These are phyloP conservation scores for Tipula unca DNA, from an alignment of 2,888 invertebrate species.

Conservation along the genomic window DNA sequence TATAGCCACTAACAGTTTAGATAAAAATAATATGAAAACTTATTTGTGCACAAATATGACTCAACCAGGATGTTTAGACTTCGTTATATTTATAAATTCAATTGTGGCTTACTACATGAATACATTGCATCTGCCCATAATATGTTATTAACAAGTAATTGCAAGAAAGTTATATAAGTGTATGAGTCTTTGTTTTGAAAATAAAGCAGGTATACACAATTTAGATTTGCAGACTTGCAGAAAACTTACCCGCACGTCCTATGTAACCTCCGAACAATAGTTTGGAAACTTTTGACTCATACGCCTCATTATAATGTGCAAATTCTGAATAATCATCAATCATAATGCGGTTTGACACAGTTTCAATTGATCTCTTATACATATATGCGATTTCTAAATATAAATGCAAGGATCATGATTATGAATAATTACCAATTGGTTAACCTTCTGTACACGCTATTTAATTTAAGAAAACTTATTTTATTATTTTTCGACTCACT, in stretches of 20 bases:
- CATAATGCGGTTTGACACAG: neutral
- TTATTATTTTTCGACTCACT: neutral
- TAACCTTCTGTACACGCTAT: neutral
- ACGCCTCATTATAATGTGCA: neutral
- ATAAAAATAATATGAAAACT: neutral
- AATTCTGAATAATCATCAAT: neutral
- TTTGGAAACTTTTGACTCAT: neutral
- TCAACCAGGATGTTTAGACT: neutral
- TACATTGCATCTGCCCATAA: neutral
- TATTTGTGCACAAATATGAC: neutral
- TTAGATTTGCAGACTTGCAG: no score
- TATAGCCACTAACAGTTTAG: no score
- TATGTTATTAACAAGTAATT: neutral
- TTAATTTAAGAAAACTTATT: conserved; percentile 8
- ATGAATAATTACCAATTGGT: neutral
- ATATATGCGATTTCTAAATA: neutral
- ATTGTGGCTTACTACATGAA: neutral
- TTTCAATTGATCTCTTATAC: neutral
- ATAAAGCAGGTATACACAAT: neutral
- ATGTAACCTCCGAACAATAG: neutral
- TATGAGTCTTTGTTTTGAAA: neutral
- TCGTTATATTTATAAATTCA: neutral
- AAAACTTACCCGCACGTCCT: neutral
- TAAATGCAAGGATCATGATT: neutral
- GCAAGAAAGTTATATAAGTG: neutral